Evolutionary conservation across 2,797 vertebrate species (phyloP), one percentile per base, ranked within the genome.

Genomic region (Taenioides sp.): DNA sequence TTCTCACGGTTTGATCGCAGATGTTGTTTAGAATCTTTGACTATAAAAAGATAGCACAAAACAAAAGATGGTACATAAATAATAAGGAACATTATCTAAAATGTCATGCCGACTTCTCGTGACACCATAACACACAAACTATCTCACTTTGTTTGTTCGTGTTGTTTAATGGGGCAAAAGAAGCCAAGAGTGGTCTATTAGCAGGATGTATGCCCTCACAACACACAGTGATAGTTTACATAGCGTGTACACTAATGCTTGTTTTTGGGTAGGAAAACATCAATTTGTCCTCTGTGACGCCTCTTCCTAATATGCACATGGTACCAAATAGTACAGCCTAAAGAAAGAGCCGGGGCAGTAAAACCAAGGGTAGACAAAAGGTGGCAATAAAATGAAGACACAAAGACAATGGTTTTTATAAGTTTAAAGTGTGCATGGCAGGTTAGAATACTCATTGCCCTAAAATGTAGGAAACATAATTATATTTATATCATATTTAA

Each of bases 1-100:
- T 96, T 72, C 93, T 93, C 81, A 97, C 93, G 4, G 95, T 97
- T 90, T 97, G 97, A 85, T 98, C 97, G 12, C 96, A 98, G 91
- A 98, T 97, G 79, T 88, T 92, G 91, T 97, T 97, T 84, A 98
- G 90, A 86, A 95, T 92, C 90, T 97, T 98, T 34, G 96, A 96
- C 97, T 98, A 84, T 37, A 86, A 74, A 57, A 47, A 34, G 47
- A 81, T 11, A 74, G 68, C 4, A 4, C 2, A 62, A 50, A 78
- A 20, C 23, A 57, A 76, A 77, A 75, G 18, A n/a, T 2, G 37
- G 18, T 12, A 57, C 40, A 71, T 23, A 74, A 22, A 3, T 64
- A 72, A 67, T 6, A 28, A 34, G 49, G 40, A 67, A 6, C 62
- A 60, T 16, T 10, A 54, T 54, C 20, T 7, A 3, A 54, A 64